A percentile compares a stretch with the other conserved stretches of the same genome.
These are phyloP conservation scores for Uloborus diversus DNA, from an alignment of 1,140 invertebrate species.

Conservation along the genomic window DNA sequence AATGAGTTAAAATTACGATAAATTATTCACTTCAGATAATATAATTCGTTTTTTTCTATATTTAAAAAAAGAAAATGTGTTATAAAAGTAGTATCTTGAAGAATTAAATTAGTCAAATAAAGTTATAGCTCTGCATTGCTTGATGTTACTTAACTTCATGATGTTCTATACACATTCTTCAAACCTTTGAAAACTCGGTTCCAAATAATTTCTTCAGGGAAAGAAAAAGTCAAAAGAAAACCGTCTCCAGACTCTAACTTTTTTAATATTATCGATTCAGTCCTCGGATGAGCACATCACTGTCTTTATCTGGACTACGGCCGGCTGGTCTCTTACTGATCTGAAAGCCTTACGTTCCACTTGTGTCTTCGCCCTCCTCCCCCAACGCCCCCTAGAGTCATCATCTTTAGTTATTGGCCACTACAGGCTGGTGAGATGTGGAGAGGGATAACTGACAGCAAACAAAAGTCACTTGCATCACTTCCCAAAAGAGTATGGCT, in stretches of 20 bases:
- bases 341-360: conserved; percentile 2
- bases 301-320: conserved; percentile 44
- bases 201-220: too few relatives aligned
- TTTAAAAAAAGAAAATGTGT: too few relatives aligned
- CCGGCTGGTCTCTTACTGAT: conserved; percentile 32
- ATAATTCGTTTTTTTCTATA: too few relatives aligned
- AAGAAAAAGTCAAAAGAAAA: too few relatives aligned
- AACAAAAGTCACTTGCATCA: conserved; percentile 28
- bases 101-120: too few relatives aligned
- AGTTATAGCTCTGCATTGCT: too few relatives aligned
- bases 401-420: conserved; percentile 53
- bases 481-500: background rate
- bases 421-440: conserved; percentile 46
- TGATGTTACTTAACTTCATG: too few relatives aligned
- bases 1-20: too few relatives aligned
- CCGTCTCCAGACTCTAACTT: background rate
- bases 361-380: conserved; percentile 24
- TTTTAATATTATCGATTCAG: conserved; percentile 28
- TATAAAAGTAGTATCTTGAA: too few relatives aligned
- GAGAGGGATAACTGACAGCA: conserved; percentile 30
- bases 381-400: conserved; percentile 23
- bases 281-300: conserved; percentile 12
- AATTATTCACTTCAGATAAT: too few relatives aligned
- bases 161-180: too few relatives aligned
- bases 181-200: too few relatives aligned